Percentiles rank a stretch among this genome's conserved stretches.
phyloP scores from a whole-genome alignment of 2,113 vertebrate genomes.

The Hemibates koningsi region DNA sequence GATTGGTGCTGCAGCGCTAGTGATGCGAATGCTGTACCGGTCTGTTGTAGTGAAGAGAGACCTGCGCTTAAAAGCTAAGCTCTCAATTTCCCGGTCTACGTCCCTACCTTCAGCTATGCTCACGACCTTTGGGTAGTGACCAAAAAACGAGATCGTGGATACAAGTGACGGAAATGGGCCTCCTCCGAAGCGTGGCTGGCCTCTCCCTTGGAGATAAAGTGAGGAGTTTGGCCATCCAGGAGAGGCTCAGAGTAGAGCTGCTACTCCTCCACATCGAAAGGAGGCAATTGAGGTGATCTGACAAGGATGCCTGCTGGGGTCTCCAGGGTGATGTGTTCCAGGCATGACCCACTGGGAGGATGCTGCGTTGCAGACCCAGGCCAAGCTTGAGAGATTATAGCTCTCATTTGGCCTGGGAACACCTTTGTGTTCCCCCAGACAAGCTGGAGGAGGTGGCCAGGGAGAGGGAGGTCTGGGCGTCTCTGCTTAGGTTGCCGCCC shows the following conservation, averaged over 20 bases:
- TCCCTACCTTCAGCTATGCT: background rate
- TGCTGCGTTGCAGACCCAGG: background rate
- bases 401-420: background rate
- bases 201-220: background rate
- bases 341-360: background rate
- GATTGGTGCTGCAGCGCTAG: background rate
- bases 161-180: background rate
- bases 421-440: background rate
- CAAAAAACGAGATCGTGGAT: background rate
- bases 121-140: background rate
- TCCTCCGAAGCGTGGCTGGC: background rate
- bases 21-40: background rate
- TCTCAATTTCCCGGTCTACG: background rate
- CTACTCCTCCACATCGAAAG: background rate
- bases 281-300: background rate
- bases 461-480: background rate
- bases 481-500: background rate
- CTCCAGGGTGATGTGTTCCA: background rate
- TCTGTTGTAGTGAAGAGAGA: background rate
- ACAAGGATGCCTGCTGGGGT: background rate
- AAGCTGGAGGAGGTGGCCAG: background rate
- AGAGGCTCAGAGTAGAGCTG: background rate
- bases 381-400: background rate
- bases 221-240: accelerated
- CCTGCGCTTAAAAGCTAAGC: background rate